Evolutionary conservation across 2,113 vertebrate species (phyloP).

Genomic region (Hirundichthys speculiger): DNA sequence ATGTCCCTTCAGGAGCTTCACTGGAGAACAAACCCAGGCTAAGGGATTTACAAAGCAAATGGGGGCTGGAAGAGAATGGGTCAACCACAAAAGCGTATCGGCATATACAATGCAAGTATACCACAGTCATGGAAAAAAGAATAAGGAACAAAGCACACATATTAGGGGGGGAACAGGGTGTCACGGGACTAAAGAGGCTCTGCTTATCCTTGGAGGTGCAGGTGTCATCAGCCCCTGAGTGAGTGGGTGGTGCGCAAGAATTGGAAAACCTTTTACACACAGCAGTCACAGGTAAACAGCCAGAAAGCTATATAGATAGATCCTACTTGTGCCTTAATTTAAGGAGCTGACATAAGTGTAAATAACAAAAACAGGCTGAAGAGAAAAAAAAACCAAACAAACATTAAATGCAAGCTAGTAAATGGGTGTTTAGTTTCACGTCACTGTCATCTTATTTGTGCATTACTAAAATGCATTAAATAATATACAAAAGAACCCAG

Average conservation of each 20-base stretch:
- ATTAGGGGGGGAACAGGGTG: constrained; percentile 22
- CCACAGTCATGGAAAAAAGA: constrained; percentile 42
- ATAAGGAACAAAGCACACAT: constrained; percentile 40
- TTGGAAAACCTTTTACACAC: constrained; percentile 30
- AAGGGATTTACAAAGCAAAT: constrained; percentile 58
- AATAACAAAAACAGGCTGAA: constrained; percentile 2
- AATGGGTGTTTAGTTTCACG: no score
- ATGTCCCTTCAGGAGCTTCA: constrained; percentile 39
- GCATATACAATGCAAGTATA: constrained; percentile 58
- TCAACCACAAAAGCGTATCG: constrained; percentile 22
- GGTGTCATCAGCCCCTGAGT: constrained; percentile 48
- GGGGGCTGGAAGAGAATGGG: constrained; percentile 25
- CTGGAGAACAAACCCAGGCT: constrained; percentile 45
- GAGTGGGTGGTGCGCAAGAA: constrained; percentile 22
- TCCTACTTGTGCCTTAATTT: constrained; percentile 7
- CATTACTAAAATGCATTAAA: no score
- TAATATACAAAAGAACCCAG: no score
- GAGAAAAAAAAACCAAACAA: neutral
- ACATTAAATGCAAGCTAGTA: no score
- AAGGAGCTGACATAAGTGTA: constrained; percentile 5
- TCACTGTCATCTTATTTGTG: no score
- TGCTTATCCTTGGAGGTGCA: constrained; percentile 45
- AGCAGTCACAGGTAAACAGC: constrained; percentile 33
- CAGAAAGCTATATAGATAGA: neutral
- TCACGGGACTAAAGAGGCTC: constrained; percentile 38